Percentiles rank a stretch among this genome's conserved stretches.
Conservation (phyloP, 2,797 vertebrate species). For the Enteromius treurensis region DNA sequence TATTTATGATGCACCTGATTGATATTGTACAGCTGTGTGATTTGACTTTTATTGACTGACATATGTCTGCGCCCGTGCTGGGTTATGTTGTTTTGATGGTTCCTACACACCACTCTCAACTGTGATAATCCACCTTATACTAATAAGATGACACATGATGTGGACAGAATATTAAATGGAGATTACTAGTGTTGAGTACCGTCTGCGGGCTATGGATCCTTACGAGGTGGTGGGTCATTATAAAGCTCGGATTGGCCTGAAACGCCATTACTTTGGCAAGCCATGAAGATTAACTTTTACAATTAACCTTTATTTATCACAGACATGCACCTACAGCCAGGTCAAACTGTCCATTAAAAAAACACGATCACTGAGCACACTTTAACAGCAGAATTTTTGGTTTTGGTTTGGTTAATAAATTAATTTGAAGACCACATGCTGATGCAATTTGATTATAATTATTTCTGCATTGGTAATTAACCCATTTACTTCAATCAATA, state of each 20-base stretch:
- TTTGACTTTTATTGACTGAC: conserved; percentile 41
- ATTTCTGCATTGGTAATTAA: no score
- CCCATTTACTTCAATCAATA: no score
- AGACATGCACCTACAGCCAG: conserved; percentile 73
- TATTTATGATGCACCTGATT: conserved; percentile 37
- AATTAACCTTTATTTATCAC: conserved; percentile 78
- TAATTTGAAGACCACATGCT: no score
- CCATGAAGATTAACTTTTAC: conserved; percentile 72
- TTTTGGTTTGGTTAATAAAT: no score
- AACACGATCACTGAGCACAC: conserved; percentile 68
- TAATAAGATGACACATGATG: conserved; percentile 62
- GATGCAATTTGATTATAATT: no score
- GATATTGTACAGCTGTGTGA: conserved; percentile 37
- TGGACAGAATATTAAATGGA: conserved; percentile 51
- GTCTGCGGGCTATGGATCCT: conserved; percentile 59
- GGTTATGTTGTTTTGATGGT: conserved; percentile 34
- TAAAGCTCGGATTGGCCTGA: conserved; percentile 66
- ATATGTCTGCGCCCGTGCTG: not conserved
- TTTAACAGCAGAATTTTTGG: no score
- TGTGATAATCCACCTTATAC: conserved; percentile 59
- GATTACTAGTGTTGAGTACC: conserved; percentile 44
- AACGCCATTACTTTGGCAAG: conserved; percentile 70
- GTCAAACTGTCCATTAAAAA: conserved; percentile 70
- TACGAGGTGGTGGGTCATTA: conserved; percentile 58
- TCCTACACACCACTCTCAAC: conserved; percentile 37